Percentiles rank a stretch among this genome's conserved stretches.
Conservation (phyloP, 2,888 invertebrate species). For the Nyleta sp. region DNA sequence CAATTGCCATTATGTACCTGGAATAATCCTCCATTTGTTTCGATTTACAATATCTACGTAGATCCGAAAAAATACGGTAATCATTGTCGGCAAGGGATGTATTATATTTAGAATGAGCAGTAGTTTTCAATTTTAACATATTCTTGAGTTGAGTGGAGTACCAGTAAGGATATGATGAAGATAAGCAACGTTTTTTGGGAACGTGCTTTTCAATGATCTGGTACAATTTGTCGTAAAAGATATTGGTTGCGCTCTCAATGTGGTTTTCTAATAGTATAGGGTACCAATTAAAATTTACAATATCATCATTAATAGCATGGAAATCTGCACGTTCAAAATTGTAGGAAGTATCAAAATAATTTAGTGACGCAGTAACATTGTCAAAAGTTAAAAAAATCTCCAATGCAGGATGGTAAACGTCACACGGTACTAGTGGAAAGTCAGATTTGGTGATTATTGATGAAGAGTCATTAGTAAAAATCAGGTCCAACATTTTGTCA, state of each 20-base stretch:
- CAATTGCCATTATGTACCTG: background rate
- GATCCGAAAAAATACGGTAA: background rate
- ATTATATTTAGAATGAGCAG: conserved; percentile 7
- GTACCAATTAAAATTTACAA: conserved; percentile 8
- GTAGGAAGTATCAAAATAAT: too few relatives aligned
- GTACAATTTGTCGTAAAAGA: conserved; percentile 12
- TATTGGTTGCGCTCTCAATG: background rate
- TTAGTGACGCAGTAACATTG: too few relatives aligned
- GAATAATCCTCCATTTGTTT: background rate
- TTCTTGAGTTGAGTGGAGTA: conserved; percentile 6
- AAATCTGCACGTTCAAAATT: conserved; percentile 11
- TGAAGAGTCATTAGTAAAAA: background rate
- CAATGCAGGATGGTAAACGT: conserved; percentile 11
- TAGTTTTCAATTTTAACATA: background rate
- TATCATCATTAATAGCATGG: background rate
- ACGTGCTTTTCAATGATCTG: conserved; percentile 10
- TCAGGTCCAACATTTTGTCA: conserved; percentile 4
- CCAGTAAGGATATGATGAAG: background rate
- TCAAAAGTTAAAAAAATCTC: background rate
- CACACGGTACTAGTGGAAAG: background rate
- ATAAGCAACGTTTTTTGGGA: background rate
- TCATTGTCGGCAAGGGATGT: background rate
- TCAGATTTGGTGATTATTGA: background rate
- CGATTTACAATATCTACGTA: background rate
- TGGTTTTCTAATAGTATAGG: background rate